Base-by-base conservation (phyloP, 2,888 invertebrate genomes). In the Allygus modestus region DNA sequence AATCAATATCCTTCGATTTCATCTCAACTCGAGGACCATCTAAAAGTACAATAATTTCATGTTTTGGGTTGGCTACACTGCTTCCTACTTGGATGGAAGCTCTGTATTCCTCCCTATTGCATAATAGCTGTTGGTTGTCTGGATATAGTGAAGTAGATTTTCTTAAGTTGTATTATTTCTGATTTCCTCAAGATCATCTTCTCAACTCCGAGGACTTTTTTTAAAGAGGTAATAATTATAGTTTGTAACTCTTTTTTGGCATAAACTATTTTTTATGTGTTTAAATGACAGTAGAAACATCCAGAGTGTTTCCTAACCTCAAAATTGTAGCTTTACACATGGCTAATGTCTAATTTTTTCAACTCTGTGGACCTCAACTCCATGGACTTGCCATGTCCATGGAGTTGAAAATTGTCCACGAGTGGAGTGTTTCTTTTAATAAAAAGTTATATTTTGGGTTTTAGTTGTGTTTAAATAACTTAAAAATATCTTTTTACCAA, bases 341-440 rank as follows among this genome's bases (percentile, higher is more conserved):
- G 81, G 54, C 31, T 54, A 54, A 81, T 26, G 81, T 81, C 12
- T 81, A 51, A 54, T 81, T 61, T 81, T n/a, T 31, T 81, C 81
- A 81, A 81, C 81, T 81, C 81, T 33, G 61, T 75, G 75, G 75
- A 75, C 75, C 28, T 69, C 69, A 69, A 75, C 43, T 75, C 41
- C 75, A 15, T 75, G 75, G 75, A 41, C 69, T 33, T 71, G 5
- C 11, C 43, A 75, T 75, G 75, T 75, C 75, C 75, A 75, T 43
- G 75, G 43, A 75, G 75, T 75, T 75, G 75, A 33, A 71, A 31
- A 33, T 33, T 33, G 71, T 71, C 71, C 71, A 71, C 71, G 71
- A 71, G 71, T 71, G 31, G 71, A 71, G 37, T n/a, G 37, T 46
- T 81, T 28, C 2, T 81, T 61, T 61, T 23, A 61, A 61, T 28